Evolutionary conservation across 2,888 invertebrate genomes (phyloP).

Genomic region (Dolomedes plantarius): DNA sequence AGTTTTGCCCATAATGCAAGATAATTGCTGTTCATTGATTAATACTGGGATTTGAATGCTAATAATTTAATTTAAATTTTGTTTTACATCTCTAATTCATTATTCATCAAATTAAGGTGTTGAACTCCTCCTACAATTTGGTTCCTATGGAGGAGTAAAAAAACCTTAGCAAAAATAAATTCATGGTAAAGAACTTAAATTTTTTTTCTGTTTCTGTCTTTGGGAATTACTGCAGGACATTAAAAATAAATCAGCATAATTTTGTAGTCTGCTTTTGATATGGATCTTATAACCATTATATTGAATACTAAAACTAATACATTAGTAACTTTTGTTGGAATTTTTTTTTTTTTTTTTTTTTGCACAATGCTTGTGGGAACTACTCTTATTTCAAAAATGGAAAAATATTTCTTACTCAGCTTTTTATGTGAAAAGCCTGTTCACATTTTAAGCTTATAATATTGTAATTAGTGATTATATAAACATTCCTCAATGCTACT

Average conservation of each 20-base stretch:
- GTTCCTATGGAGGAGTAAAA: constrained; percentile 60
- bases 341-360: too few relatives aligned
- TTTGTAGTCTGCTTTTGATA: too few relatives aligned
- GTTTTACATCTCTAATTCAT: constrained; percentile 57
- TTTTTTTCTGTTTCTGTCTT: constrained; percentile 41
- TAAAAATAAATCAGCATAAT: constrained; percentile 1
- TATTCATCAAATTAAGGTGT: constrained; percentile 47
- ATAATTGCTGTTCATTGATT: constrained; percentile 2
- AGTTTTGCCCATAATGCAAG: not conserved
- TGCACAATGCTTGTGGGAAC: too few relatives aligned
- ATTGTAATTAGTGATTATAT: too few relatives aligned
- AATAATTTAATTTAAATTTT: constrained; percentile 51
- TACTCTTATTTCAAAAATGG: too few relatives aligned
- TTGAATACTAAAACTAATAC: too few relatives aligned
- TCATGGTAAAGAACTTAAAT: constrained; percentile 39
- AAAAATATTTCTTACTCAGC: too few relatives aligned
- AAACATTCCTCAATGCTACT: too few relatives aligned
- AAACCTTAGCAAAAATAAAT: constrained; percentile 47
- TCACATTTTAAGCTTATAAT: too few relatives aligned
- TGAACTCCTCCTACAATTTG: constrained; percentile 33
- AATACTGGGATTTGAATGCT: constrained; percentile 22
- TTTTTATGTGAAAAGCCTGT: too few relatives aligned
- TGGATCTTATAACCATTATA: too few relatives aligned
- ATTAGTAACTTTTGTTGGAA: too few relatives aligned
- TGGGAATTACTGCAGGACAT: not conserved